Evolutionary conservation across 2,888 invertebrate species (phyloP), one percentile per base, ranked within the genome.

Genomic region (Cecidostiba fungosa): DNA sequence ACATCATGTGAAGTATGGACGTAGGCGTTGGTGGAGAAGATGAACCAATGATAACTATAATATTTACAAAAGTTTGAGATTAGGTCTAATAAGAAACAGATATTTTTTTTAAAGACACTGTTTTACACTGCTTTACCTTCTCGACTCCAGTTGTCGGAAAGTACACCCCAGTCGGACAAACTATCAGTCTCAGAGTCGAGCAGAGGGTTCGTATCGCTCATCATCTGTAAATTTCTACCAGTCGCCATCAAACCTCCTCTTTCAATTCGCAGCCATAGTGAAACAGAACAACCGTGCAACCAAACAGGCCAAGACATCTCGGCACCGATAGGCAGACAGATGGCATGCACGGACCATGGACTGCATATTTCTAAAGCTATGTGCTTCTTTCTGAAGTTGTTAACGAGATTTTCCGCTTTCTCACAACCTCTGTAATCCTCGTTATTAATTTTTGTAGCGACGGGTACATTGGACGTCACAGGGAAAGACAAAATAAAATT

Each of bases 241-340:
- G 70, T 86, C 5, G 83, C 10, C 66, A 90, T 90, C 1, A 77
- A 77, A 19, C 29, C 26, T 79, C 92, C 92, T 87, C 94, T 90
- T 89, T 94, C 94, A 69, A 94, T 92, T 87, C 94, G 93, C 88
- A 96, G 90, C 96, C 96, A 96, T 90, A 94, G 91, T 3, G 94
- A 93, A 47, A 94, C 92, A 5, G 95, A 95, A 92, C 95, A 95
- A n/a, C 96, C 96, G 72, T 94, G 94, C 88, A 94, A 90, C 95
- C 96, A 96, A 85, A 95, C 94, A 86, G 95, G 94, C 96, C 96
- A 96, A 0, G 91, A 87, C 6, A 92, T 79, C 88, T 93, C 93
- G 0, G 92, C 89, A 3, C 92, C 92, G 10, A 93, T 88, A 1
- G 93, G 93, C 76, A 93, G 85, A 82, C 93, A 93, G 0, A 89